Evolutionary conservation across 1,140 invertebrate genomes (phyloP).

Genomic region (Pseudomyrmex concolor): DNA sequence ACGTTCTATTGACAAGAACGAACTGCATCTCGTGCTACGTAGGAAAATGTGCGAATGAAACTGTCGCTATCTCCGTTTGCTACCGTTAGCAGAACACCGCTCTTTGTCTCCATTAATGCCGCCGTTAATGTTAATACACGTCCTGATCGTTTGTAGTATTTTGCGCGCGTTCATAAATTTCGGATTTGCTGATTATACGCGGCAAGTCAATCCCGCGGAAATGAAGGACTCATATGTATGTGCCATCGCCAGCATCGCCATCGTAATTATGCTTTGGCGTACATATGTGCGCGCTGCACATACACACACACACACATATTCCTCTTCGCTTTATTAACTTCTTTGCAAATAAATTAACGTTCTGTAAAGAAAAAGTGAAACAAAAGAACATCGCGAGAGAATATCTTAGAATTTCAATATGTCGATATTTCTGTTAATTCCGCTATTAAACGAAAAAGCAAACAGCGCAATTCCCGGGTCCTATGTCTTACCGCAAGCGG

Average conservation of each 20-base stretch:
- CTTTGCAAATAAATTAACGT: too few species aligned
- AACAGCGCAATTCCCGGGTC: not conserved
- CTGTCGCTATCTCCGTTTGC: not conserved
- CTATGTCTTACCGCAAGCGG: not conserved
- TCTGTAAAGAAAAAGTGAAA: not conserved
- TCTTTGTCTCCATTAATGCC: not conserved
- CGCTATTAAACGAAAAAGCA: too few species aligned
- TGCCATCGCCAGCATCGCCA: not conserved
- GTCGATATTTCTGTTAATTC: not conserved
- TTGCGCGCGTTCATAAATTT: slow-evolving; percentile 45
- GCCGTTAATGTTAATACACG: slow-evolving; percentile 42
- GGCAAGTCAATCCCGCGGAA: slow-evolving; percentile 32
- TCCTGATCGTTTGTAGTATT: slow-evolving; percentile 48
- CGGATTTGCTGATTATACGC: slow-evolving; percentile 47
- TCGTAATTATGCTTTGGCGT: slow-evolving; percentile 6
- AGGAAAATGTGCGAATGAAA: slow-evolving; percentile 18
- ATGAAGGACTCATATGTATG: not conserved
- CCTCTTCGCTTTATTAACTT: not conserved
- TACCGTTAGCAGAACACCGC: not conserved
- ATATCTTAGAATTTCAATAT: too few species aligned
- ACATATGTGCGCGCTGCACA: not conserved
- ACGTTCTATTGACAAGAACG: slow-evolving; percentile 47
- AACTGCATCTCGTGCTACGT: not conserved
- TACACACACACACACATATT: not conserved
- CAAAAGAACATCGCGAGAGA: not conserved